These are phyloP conservation scores for Melitaea cinxia DNA, from an alignment of 1,140 invertebrate species.

Conservation along the genomic window DNA sequence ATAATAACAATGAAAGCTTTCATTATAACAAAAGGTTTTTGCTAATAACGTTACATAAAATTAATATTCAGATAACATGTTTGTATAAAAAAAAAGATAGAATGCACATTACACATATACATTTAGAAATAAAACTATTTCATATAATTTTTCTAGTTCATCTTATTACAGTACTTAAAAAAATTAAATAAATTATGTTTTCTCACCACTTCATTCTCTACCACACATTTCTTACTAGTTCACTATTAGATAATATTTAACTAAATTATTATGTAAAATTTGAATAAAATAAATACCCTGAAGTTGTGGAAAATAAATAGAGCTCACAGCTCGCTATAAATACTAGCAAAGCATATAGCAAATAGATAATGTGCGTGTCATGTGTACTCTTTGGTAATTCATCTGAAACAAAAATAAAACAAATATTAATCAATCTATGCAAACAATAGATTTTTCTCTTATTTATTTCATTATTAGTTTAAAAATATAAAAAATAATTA, in stretches of 20 bases:
- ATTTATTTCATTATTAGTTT: neutral
- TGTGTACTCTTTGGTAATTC: neutral
- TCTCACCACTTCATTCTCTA: neutral
- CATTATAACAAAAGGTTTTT: neutral
- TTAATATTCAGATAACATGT: too few relatives aligned
- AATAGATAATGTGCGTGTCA: neutral
- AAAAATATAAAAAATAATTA: too few relatives aligned
- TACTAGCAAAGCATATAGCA: neutral
- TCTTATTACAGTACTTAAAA: neutral
- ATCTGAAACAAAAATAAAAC: slow-evolving; percentile 17
- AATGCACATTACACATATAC: neutral
- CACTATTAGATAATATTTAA: neutral
- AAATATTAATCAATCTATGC: too few relatives aligned
- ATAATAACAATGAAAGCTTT: slow-evolving; percentile 7
- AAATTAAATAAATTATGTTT: neutral
- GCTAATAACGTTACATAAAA: too few relatives aligned
- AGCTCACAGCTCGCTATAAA: slow-evolving; percentile 1
- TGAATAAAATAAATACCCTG: neutral
- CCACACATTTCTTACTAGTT: neutral
- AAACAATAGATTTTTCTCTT: neutral
- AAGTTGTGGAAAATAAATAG: slow-evolving; percentile 2
- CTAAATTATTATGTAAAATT: neutral
- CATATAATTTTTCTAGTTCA: neutral
- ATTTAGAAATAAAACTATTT: neutral
- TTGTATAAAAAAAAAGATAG: neutral